A percentile compares a stretch with the other conserved stretches of the same genome.
These are phyloP conservation scores for Oncopeltus fasciatus DNA, from an alignment of 1,140 invertebrate species.

Conservation along the genomic window DNA sequence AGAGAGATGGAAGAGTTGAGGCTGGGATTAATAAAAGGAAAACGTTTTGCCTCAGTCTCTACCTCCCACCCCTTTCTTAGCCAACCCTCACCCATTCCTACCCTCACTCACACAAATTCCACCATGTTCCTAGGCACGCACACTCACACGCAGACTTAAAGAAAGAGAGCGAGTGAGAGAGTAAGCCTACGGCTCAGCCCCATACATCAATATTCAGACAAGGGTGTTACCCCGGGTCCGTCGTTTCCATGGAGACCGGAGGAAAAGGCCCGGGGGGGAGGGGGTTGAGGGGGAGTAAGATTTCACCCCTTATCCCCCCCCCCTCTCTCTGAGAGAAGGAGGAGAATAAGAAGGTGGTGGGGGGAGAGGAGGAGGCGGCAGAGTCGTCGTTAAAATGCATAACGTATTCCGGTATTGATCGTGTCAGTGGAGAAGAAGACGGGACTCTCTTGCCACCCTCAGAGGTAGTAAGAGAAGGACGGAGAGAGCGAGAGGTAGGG, in stretches of 20 bases:
- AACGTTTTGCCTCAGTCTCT: constrained; percentile 1
- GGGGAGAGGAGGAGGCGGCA: not conserved
- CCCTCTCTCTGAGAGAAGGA: not conserved
- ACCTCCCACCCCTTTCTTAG: too few relatives aligned
- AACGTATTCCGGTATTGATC: constrained; percentile 22
- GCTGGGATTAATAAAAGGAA: constrained; percentile 5
- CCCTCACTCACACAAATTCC: not conserved
- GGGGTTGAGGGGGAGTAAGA: constrained; percentile 8
- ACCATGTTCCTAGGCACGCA: too few relatives aligned
- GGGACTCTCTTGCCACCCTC: too few relatives aligned
- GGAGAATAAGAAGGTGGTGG: constrained; percentile 4
- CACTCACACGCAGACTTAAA: too few relatives aligned
- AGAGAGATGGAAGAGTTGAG: constrained; percentile 2
- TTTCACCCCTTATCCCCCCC: not conserved
- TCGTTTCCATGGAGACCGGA: constrained; percentile 16
- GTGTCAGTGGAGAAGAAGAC: too few relatives aligned
- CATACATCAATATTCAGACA: constrained; percentile 19
- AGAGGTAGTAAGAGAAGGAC: too few relatives aligned
- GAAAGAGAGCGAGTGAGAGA: constrained; percentile 2
- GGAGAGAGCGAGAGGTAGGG: not conserved
- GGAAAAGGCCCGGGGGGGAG: too few relatives aligned
- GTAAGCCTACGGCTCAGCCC: not conserved
- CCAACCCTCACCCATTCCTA: not conserved
- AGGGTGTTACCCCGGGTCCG: constrained; percentile 17
- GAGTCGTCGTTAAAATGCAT: constrained; percentile 22